A percentile compares a stretch with the other conserved stretches of the same genome.
Evolutionary conservation across 1,140 invertebrate genomes (phyloP).

Genomic region (Macrocentrus cingulum): DNA sequence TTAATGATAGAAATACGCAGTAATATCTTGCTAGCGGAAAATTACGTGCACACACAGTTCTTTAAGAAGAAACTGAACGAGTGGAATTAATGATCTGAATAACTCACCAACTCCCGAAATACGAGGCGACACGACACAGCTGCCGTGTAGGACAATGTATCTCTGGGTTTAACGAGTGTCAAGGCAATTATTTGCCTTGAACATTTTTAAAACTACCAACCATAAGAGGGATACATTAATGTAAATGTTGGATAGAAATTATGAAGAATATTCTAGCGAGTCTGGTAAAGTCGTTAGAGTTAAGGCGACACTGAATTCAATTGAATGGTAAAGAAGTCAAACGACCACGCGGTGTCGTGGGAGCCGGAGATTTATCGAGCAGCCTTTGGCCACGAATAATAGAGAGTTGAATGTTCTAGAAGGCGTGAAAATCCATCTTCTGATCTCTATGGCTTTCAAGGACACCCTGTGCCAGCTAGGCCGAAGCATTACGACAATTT

Average conservation of each 20-base stretch:
- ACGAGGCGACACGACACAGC: too few relatives aligned
- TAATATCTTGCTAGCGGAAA: too few relatives aligned
- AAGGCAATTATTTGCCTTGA: too few relatives aligned
- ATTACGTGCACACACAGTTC: too few relatives aligned
- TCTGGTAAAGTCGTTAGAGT: conserved; percentile 40
- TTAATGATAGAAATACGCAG: too few relatives aligned
- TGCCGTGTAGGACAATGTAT: too few relatives aligned
- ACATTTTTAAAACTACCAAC: too few relatives aligned
- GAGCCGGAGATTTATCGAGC: conserved; percentile 53
- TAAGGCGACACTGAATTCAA: conserved; percentile 51
- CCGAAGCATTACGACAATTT: conserved; percentile 58
- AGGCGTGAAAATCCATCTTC: conserved; percentile 49
- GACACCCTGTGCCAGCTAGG: conserved; percentile 53
- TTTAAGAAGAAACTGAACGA: too few relatives aligned
- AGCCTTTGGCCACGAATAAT: conserved; percentile 41
- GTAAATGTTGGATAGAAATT: conserved; percentile 44
- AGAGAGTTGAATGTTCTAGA: conserved; percentile 44
- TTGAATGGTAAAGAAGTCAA: conserved; percentile 53
- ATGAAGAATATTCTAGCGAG: conserved; percentile 41
- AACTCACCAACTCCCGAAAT: too few relatives aligned
- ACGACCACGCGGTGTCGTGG: conserved; percentile 43
- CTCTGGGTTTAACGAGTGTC: too few relatives aligned
- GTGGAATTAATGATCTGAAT: too few relatives aligned
- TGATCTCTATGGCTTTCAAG: conserved; percentile 50
- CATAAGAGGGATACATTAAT: conserved; percentile 43